Conservation (phyloP, 2,113 vertebrate species). For the Lepidiolamprologus cunningtoni region DNA sequence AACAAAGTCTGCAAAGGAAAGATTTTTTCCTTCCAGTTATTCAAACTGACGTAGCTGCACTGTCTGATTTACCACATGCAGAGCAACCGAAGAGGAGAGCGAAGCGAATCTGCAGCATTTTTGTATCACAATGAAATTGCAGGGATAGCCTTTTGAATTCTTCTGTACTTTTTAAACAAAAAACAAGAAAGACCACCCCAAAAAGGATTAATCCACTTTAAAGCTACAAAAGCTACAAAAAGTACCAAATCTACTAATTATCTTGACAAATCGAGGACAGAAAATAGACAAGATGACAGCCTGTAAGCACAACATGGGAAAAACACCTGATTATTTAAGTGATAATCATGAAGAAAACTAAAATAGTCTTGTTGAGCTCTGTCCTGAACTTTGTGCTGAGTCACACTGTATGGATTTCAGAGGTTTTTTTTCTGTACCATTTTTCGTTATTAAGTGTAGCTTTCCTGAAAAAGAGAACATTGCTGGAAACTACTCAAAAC, state of each 20-base stretch:
- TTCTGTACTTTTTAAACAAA: not conserved
- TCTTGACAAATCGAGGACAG: not conserved
- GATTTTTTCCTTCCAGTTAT: not conserved
- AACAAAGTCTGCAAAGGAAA: slow-evolving; percentile 5
- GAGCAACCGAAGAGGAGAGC: not conserved
- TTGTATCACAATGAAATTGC: not conserved
- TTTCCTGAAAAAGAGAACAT: not conserved
- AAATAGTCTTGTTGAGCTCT: not conserved
- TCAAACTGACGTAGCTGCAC: not conserved
- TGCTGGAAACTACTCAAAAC: not conserved
- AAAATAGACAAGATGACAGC: not conserved
- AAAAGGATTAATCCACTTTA: not conserved
- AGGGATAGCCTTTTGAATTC: not conserved
- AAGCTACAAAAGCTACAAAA: not conserved
- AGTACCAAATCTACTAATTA: not conserved
- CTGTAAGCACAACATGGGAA: not conserved
- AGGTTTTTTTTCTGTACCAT: not conserved
- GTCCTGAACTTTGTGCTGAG: not conserved
- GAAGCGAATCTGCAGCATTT: not conserved
- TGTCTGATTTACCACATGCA: not conserved
- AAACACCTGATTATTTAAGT: not conserved
- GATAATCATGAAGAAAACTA: not conserved
- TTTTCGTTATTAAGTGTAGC: not conserved
- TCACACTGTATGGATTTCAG: not conserved
- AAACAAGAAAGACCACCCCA: not conserved